These are phyloP conservation scores for Sula dactylatra DNA, from an alignment of 2,113 vertebrate genomes.

Conservation along the genomic window DNA sequence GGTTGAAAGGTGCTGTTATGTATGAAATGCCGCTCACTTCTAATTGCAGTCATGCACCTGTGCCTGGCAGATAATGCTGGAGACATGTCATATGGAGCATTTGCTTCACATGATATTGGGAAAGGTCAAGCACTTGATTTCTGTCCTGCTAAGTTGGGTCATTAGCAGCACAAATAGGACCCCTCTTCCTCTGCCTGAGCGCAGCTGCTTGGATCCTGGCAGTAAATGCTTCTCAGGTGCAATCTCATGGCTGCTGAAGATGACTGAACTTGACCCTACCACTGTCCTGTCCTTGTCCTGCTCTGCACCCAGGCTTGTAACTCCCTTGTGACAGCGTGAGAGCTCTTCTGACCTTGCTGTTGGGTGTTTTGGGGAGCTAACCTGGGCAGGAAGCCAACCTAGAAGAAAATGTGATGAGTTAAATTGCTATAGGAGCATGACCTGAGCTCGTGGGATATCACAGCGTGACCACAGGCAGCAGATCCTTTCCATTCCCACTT, in stretches of 20 bases:
- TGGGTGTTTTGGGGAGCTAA: background rate
- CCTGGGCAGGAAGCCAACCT: background rate
- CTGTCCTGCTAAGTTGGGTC: background rate
- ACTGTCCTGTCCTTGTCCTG: background rate
- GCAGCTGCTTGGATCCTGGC: background rate
- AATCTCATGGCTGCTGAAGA: background rate
- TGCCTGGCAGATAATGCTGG: conserved; percentile 34
- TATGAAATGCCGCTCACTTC: background rate
- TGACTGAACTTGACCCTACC: background rate
- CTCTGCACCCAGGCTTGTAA: background rate
- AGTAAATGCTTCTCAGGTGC: conserved; percentile 37
- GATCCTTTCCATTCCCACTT: background rate
- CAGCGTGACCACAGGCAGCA: background rate
- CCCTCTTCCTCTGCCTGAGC: background rate
- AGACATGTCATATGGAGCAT: background rate
- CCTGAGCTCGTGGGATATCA: background rate
- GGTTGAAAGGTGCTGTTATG: conserved; percentile 32
- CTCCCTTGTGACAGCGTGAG: background rate
- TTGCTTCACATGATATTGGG: conserved; percentile 22
- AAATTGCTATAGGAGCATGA: background rate
- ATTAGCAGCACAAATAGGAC: background rate
- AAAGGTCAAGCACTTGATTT: conserved; percentile 37
- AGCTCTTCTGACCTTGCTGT: background rate
- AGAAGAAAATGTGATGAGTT: background rate
- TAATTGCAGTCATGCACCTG: conserved; percentile 57